Conservation (phyloP, 2,113 vertebrate species). For the Fregetta grallaria region DNA sequence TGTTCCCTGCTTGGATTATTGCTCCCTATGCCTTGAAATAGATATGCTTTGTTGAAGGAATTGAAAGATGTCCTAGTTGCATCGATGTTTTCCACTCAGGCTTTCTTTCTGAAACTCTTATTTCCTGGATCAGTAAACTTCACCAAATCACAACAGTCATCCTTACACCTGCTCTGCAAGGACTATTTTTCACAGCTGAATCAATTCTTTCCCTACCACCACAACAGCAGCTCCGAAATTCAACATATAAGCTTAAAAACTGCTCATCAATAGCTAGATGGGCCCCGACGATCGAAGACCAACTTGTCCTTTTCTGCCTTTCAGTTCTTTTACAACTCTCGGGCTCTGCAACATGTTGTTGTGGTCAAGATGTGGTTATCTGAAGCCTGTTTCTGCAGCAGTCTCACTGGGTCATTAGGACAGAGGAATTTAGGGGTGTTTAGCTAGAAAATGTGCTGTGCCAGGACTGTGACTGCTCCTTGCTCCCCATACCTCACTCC, state of each 20-base stretch:
- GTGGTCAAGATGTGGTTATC: background rate
- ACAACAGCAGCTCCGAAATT: background rate
- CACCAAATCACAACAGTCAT: background rate
- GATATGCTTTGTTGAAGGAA: background rate
- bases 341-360: background rate
- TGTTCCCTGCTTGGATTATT: conserved; percentile 23
- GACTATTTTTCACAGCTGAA: background rate
- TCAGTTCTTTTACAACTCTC: background rate
- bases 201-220: background rate
- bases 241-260: background rate
- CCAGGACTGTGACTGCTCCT: background rate
- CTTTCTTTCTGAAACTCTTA: background rate
- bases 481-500: background rate
- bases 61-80: background rate
- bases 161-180: background rate
- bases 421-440: background rate
- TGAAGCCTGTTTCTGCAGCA: background rate
- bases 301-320: background rate
- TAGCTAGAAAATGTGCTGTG: background rate
- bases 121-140: background rate
- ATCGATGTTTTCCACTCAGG: background rate
- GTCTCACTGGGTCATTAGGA: background rate
- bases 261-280: background rate
- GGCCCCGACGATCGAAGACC: fast-evolving
- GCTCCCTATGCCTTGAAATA: conserved; percentile 1